Percentiles rank a stretch among this genome's conserved stretches.
These are phyloP conservation scores for Biston betularia DNA, from an alignment of 2,888 invertebrate genomes.

Conservation along the genomic window DNA sequence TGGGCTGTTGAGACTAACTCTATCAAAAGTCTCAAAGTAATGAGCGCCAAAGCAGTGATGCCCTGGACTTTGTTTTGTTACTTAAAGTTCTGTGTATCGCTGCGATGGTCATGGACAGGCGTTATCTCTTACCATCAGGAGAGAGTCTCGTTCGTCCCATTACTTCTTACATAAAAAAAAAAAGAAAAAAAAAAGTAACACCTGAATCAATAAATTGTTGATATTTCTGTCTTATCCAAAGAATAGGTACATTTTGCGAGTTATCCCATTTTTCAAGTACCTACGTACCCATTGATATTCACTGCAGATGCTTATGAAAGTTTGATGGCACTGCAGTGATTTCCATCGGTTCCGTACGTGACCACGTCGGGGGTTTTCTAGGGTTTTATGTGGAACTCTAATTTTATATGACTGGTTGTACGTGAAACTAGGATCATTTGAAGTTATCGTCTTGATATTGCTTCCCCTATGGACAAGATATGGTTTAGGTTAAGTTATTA, in stretches of 20 bases:
- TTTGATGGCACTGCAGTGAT: conserved; percentile 72
- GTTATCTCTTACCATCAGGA: too few relatives aligned
- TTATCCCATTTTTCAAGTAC: background rate
- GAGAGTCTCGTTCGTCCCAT: too few relatives aligned
- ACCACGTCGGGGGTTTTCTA: conserved; percentile 52
- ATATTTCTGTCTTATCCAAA: background rate
- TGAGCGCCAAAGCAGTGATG: too few relatives aligned
- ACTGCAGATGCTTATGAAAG: conserved; percentile 59
- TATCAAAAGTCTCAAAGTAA: too few relatives aligned
- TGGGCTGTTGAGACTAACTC: too few relatives aligned
- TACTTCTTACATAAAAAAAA: too few relatives aligned
- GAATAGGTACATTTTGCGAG: background rate
- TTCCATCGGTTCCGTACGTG: conserved; percentile 69
- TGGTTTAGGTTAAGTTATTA: background rate
- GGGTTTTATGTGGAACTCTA: conserved; percentile 61
- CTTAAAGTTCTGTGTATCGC: too few relatives aligned
- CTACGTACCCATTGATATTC: conserved; percentile 57
- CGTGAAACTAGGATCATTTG: conserved; percentile 33
- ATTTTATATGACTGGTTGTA: conserved; percentile 57
- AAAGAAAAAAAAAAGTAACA: too few relatives aligned
- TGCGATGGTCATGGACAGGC: too few relatives aligned
- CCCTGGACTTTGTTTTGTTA: too few relatives aligned
- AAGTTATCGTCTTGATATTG: conserved; percentile 25
- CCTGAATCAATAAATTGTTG: too few relatives aligned
- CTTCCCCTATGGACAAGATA: background rate